Evolutionary conservation across 2,888 invertebrate genomes (phyloP), one percentile per base, ranked within the genome.

Genomic region (Dysmachus trigonus): DNA sequence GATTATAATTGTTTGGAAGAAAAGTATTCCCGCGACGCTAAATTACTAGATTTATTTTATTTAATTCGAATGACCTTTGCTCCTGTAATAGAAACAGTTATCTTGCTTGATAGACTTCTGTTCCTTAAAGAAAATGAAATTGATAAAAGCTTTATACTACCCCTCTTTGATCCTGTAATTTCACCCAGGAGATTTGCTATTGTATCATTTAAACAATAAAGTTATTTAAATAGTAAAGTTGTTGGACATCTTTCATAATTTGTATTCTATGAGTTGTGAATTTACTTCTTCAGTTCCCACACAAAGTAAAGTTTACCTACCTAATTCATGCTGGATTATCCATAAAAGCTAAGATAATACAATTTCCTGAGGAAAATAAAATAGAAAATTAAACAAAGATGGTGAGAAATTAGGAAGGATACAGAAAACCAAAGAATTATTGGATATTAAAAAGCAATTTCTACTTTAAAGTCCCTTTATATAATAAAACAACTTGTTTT

Each of bases 141-240:
- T 89, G 89, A 93, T 8, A 92, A 93, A 87, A 94, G 95, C 22
- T 94, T 93, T 92, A 91, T 98, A 86, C 94, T 97, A 31, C 94
- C 95, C 89, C 92, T 98, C 87, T 98, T 98, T 92, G 96, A 98
- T 93, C 96, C 97, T 6, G 93, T 96, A 0, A 92, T 96, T 86
- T 98, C 98, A 0, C 98, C 98, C 2, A 93, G 98, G 88, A 96
- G 96, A 92, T 96, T 96, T 91, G 95, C 94, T 62, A 93, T 97
- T 89, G 92, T 97, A 85, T 95, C 95, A 88, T 89, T 94, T 72
- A 95, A 94, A 90, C 92, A 90, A 90, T 85, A 74, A 71, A 72
- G 15, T 18, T 47, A 47, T 47, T 18, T 4, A 38, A 31, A 31
- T 3, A 41, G 8, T 41, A 15, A 41, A 41, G 15, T 41, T 41